Base-by-base conservation (phyloP, 2,888 invertebrate species). In the Chrysomela aeneicollis region DNA sequence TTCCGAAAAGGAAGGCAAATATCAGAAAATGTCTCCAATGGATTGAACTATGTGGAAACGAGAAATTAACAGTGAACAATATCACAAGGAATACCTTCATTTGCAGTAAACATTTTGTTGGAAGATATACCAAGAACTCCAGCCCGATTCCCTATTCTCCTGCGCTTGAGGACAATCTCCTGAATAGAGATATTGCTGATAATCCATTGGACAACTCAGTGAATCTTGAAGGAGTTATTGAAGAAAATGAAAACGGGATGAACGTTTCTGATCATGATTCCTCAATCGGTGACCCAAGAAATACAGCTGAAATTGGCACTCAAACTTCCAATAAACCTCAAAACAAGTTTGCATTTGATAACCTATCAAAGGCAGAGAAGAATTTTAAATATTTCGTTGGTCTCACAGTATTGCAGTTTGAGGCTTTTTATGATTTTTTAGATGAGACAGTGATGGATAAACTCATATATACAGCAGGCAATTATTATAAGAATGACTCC, bases 311-410 rank as follows among this genome's bases (percentile, higher is more conserved):
- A n/a, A n/a, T n/a, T n/a, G 51, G 51, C 51, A 52, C 52, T 32
- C 52, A 52, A 52, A 52, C 52, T 30, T 9, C 19, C 15, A n/a
- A 3, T n/a, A 30, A 4, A 12, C 17, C 26, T 1, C 22, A 52
- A 10, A 52, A 52, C 32, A 52, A 30, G n/a, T 52, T 52, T 52
- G 26, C 52, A 1, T 52, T 30, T 32, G 52, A 52, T 30, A 52
- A 52, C 26, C 32, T 52, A 3, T 17, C 52, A 30, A 30, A 32
- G 5, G 30, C 26, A 30, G 30, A n/a, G 17, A 52, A 52, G 1
- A 4, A 32, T 30, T 52, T 30, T 30, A 52, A 52, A 52, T 52
- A 30, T 32, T 52, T 15, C 52, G 30, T 30, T n/a, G 52, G 52
- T 32, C 30, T 52, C 9, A 22, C n/a, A 30, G 3, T 52, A 30